Conservation (phyloP, 2,888 invertebrate species). For the Coelogynopora nodosa region DNA sequence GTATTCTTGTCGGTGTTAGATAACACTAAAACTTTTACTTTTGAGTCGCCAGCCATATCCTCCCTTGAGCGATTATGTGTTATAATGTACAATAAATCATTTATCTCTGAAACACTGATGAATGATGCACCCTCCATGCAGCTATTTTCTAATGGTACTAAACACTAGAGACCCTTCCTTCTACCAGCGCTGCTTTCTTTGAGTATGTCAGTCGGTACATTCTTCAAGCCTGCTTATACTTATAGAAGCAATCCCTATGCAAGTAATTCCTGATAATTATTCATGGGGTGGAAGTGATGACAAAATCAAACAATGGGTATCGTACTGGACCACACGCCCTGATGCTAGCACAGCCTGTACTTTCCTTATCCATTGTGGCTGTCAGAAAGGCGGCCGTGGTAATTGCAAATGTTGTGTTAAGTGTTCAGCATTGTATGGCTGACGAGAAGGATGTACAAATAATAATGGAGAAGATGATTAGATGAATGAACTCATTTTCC, state of each 20-base stretch:
- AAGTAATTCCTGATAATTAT: not conserved
- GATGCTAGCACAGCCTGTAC: not conserved
- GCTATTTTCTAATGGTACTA: not conserved
- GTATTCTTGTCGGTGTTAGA: not conserved
- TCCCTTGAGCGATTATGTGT: too few relatives aligned
- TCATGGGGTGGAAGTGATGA: too few relatives aligned
- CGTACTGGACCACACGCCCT: not conserved
- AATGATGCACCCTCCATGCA: not conserved
- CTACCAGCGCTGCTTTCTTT: too few relatives aligned
- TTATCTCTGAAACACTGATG: not conserved
- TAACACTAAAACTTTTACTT: not conserved
- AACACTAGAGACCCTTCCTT: not conserved
- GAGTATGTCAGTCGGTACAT: too few relatives aligned
- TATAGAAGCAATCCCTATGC: not conserved
- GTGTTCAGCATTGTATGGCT: too few relatives aligned
- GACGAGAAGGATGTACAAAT: constrained; percentile 6
- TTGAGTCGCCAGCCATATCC: not conserved
- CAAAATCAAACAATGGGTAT: too few relatives aligned
- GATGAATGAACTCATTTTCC: not conserved
- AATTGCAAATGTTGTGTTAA: not conserved
- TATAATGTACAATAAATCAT: not conserved
- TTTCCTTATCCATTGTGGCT: not conserved
- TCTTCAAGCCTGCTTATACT: too few relatives aligned
- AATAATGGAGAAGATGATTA: constrained; percentile 2
- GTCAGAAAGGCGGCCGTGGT: not conserved